These are phyloP conservation scores for Marasmarcha lunaedactyla DNA, from an alignment of 2,888 invertebrate genomes.

Conservation along the genomic window DNA sequence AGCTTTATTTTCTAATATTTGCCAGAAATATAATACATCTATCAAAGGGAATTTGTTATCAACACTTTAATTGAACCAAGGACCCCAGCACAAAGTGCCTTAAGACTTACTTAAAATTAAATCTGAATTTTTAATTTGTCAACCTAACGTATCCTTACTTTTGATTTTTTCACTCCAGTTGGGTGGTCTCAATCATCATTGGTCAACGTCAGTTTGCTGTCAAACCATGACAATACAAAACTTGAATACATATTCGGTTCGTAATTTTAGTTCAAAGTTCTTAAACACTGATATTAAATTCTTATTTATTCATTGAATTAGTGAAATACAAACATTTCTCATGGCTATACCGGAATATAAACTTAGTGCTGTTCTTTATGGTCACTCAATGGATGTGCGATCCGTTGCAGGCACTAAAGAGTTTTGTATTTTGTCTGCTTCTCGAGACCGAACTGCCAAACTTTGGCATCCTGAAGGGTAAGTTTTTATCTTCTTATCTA, in stretches of 20 bases:
- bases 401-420: conserved; percentile 75
- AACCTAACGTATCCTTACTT: too few species aligned
- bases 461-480: conserved; percentile 87
- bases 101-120: too few species aligned
- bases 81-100: too few species aligned
- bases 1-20: too few species aligned
- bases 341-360: conserved; percentile 76
- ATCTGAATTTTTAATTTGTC: too few species aligned
- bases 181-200: too few species aligned
- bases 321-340: conserved; percentile 15
- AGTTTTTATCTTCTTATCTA: conserved; percentile 10
- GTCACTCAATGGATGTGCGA: conserved; percentile 89
- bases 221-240: conserved; percentile 7
- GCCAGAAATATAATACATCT: too few species aligned
- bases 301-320: too few species aligned
- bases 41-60: too few species aligned
- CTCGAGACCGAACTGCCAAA: conserved; percentile 89
- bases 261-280: not conserved
- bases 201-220: conserved; percentile 3
- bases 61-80: too few species aligned
- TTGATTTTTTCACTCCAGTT: too few species aligned
- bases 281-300: too few species aligned
- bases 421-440: conserved; percentile 85
- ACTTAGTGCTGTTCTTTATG: conserved; percentile 80
- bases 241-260: not conserved